Evolutionary conservation across 2,797 vertebrate species (phyloP).

Genomic region (Pipistrellus kuhlii): DNA sequence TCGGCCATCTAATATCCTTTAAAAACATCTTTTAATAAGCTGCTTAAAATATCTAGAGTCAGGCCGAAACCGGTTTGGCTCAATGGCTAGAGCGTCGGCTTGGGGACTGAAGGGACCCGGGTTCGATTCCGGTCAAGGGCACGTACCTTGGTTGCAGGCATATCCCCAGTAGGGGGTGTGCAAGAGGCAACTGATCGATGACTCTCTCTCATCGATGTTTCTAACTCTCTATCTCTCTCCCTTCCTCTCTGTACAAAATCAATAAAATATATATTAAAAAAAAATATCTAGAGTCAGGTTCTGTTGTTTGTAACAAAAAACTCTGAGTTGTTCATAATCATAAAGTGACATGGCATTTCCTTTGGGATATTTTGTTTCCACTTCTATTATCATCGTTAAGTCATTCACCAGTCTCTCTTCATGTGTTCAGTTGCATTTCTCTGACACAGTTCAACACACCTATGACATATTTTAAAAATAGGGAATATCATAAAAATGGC

Average conservation of each 20-base stretch:
- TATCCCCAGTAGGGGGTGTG: too few relatives aligned
- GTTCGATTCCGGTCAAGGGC: too few relatives aligned
- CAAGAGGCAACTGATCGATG: too few relatives aligned
- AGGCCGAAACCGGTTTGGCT: too few relatives aligned
- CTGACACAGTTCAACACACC: neutral
- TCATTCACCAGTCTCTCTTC: neutral
- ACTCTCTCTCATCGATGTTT: too few relatives aligned
- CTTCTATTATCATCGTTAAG: neutral
- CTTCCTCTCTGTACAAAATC: too few relatives aligned
- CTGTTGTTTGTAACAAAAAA: neutral
- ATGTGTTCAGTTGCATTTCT: neutral
- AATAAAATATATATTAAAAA: too few relatives aligned
- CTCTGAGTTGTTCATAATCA: neutral
- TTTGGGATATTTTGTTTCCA: neutral
- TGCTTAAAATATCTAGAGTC: neutral
- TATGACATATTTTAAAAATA: neutral
- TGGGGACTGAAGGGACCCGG: too few relatives aligned
- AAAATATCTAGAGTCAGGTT: neutral
- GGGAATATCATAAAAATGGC: neutral
- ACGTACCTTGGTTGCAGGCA: too few relatives aligned
- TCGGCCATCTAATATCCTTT: neutral
- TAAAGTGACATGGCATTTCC: neutral
- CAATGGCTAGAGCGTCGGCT: too few relatives aligned
- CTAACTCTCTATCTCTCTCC: too few relatives aligned
- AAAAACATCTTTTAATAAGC: neutral